Conservation (phyloP, 2,797 vertebrate genomes). For the Esox lucius region DNA sequence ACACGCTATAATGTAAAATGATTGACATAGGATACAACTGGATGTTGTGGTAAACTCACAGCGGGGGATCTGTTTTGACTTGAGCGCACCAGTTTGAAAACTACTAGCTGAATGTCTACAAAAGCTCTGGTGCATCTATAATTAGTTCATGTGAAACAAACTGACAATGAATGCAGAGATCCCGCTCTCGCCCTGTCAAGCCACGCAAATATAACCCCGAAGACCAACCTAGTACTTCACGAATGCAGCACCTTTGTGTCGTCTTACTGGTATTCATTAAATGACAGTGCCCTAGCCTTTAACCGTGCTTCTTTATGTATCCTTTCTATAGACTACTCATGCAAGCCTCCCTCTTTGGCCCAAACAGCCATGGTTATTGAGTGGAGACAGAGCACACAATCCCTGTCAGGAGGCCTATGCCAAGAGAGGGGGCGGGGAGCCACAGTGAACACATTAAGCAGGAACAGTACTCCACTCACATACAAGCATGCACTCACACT, state of each 20-base stretch:
- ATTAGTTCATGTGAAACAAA: neutral
- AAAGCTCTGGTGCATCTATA: no score
- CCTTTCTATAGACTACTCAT: slow-evolving; percentile 27
- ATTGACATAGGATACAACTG: no score
- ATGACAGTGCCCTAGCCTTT: slow-evolving; percentile 17
- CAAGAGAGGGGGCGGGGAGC: slow-evolving; percentile 38
- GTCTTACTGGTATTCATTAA: slow-evolving; percentile 38
- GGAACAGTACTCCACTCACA: slow-evolving; percentile 25
- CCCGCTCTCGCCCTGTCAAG: neutral
- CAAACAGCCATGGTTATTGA: slow-evolving; percentile 23
- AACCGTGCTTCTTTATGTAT: slow-evolving; percentile 22
- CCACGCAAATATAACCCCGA: neutral
- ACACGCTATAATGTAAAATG: no score
- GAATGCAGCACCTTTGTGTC: slow-evolving; percentile 26
- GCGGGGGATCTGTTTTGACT: no score
- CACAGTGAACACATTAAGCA: slow-evolving; percentile 15
- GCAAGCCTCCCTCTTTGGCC: slow-evolving; percentile 25
- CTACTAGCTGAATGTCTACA: no score
- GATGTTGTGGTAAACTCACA: no score
- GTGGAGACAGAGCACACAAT: slow-evolving; percentile 29
- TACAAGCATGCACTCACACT: neutral
- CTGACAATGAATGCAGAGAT: neutral
- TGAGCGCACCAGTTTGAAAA: no score
- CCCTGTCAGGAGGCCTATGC: slow-evolving; percentile 24
- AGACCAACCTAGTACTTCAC: slow-evolving; percentile 19